These are phyloP conservation scores for Lasius platythorax DNA, from an alignment of 2,888 invertebrate species.

Conservation along the genomic window DNA sequence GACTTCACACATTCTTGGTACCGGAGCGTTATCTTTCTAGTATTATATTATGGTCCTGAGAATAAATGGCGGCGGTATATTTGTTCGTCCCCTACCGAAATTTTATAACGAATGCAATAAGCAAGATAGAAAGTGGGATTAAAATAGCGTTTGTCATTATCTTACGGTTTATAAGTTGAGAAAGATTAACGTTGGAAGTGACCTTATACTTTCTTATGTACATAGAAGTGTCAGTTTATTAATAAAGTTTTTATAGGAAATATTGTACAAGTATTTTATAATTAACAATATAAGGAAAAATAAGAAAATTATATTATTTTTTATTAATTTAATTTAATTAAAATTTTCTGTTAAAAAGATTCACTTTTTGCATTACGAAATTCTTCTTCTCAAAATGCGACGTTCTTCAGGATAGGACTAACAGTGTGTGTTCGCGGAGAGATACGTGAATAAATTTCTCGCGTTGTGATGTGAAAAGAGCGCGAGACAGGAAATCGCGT, in stretches of 20 bases:
- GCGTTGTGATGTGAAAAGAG: background rate
- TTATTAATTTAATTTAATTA: background rate
- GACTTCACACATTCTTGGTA: background rate
- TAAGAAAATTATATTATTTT: background rate
- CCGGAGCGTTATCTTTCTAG: background rate
- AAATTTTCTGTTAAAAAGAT: background rate
- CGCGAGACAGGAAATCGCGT: constrained; percentile 12
- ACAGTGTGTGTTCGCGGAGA: background rate
- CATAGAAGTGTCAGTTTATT: background rate
- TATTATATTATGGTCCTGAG: background rate
- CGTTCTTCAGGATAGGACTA: background rate
- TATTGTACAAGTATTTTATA: background rate
- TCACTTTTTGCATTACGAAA: background rate
- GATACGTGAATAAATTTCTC: constrained; percentile 46
- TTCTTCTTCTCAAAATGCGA: background rate
- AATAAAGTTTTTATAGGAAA: background rate
- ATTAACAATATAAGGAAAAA: background rate
- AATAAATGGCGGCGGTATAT: constrained; percentile 26
- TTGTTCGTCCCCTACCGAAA: background rate
- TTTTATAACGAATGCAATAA: constrained; percentile 23
- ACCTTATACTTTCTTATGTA: background rate
- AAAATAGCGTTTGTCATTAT: constrained; percentile 9
- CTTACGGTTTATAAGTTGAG: background rate
- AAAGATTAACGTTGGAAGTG: background rate
- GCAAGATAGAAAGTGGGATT: constrained; percentile 34